These are phyloP conservation scores for Atrina japonica DNA, from an alignment of 2,888 invertebrate genomes.

Conservation along the genomic window DNA sequence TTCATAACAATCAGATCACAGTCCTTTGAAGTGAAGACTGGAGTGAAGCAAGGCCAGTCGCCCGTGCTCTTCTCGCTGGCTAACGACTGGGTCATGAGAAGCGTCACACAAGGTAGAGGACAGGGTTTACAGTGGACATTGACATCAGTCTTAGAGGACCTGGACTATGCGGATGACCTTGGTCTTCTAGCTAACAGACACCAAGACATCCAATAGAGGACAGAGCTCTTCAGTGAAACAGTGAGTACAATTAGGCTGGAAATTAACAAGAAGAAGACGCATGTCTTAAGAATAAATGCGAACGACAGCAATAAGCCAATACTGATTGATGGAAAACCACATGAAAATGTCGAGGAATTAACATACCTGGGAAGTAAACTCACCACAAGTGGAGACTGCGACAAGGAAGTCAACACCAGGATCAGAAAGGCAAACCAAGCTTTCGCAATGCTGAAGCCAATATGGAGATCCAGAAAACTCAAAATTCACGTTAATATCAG, in stretches of 20 bases:
- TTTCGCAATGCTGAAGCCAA: slow-evolving; percentile 22
- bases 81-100: neutral
- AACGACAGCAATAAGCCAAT: neutral
- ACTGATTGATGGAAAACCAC: neutral
- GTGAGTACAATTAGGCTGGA: slow-evolving; percentile 14
- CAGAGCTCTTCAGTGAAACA: slow-evolving; percentile 12
- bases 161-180: slow-evolving; percentile 19
- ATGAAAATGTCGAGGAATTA: neutral
- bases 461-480: slow-evolving; percentile 21
- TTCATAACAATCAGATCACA: neutral
- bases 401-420: slow-evolving; percentile 21
- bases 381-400: slow-evolving; percentile 11
- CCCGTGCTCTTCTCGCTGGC: neutral
- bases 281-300: neutral
- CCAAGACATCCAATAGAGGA: slow-evolving; percentile 27
- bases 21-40: slow-evolving; percentile 2
- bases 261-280: no score
- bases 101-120: neutral
- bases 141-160: neutral
- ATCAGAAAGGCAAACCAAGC: slow-evolving; percentile 31
- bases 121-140: neutral
- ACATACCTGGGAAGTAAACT: slow-evolving; percentile 15
- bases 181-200: slow-evolving; percentile 12
- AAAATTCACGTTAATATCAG: slow-evolving; percentile 17
- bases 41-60: neutral